Evolutionary conservation across 2,797 vertebrate genomes (phyloP), one percentile per base, ranked within the genome.

Genomic region (Pampus argenteus): DNA sequence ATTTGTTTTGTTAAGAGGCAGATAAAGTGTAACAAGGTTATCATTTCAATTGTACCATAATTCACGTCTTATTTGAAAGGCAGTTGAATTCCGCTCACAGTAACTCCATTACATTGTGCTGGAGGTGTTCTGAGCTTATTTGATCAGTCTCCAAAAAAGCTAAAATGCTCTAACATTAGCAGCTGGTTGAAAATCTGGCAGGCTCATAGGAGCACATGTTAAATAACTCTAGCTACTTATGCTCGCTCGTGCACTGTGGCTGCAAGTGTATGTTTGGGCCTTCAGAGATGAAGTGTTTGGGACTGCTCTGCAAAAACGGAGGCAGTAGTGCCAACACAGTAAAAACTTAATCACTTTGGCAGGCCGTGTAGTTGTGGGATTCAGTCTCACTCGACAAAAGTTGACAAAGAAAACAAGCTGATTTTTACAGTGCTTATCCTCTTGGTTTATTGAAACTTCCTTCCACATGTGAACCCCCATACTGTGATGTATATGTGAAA

Each of bases 261-360:
- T 85, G 88, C 52, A n/a, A 73, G 83, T 87, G 81, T 87, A 54
- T 64, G 78, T 78, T 86, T n/a, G 22, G 85, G 87, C 84, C 88
- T 89, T 91, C 76, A 38, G 87, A 91, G 80, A 90, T 88, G 88
- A 89, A 87, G 81, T 89, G 83, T 91, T 88, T 82, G 82, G 88
- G 84, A 89, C 88, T 76, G 83, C 78, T 82, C 82, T 82, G 71
- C 86, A 86, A 84, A 89, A 87, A 84, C 79, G 45, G 58, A 85
- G 67, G 86, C 76, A 67, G 69, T 72, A 59, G 83, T 88, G 89
- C 90, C 90, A 92, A 45, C 84, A 63, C 85, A 81, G 81, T 92
- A 86, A 91, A 94, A 90, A 88, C 86, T 28, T 89, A 87, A 92
- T 91, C 83, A 71, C 79, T 92, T 90, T 92, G 89, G 87, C 90